Conservation (phyloP, 2,888 invertebrate genomes). For the Folsomia manolachei region DNA sequence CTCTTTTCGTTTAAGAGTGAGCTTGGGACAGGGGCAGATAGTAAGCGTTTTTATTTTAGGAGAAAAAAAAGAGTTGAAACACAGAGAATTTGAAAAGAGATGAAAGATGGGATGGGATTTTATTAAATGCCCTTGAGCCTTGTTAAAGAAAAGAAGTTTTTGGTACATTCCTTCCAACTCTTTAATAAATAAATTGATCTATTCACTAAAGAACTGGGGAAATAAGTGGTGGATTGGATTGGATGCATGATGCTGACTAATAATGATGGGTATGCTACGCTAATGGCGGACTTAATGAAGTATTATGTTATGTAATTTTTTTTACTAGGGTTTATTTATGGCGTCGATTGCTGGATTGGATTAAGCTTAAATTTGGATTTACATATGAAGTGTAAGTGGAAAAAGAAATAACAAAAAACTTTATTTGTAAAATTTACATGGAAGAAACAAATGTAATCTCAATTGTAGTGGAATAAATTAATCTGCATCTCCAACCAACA, state of each 20-base stretch:
- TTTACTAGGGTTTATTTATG: neutral
- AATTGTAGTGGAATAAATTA: neutral
- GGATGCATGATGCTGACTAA: neutral
- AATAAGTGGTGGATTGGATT: neutral
- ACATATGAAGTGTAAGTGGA: too few relatives aligned
- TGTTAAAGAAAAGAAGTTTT: constrained; percentile 1
- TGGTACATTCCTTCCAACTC: constrained; percentile 21
- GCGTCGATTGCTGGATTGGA: neutral
- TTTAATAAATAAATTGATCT: constrained; percentile 11
- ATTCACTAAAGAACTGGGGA: too few relatives aligned
- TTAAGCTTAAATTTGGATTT: neutral
- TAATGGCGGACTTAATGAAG: constrained; percentile 3
- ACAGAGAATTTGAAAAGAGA: constrained; percentile 10
- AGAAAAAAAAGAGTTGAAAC: neutral
- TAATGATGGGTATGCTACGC: neutral
- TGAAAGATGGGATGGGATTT: constrained; percentile 16
- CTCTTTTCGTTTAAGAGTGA: neutral
- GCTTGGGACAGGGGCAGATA: too few relatives aligned
- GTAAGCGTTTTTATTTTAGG: neutral
- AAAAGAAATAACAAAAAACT: too few relatives aligned
- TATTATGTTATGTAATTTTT: constrained; percentile 5
- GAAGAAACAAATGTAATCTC: neutral
- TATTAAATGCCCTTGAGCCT: constrained; percentile 15
- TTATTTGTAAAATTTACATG: neutral
- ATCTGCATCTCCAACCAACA: too few relatives aligned